A percentile compares a stretch with the other conserved stretches of the same genome.
phyloP scores from a whole-genome alignment of 2,113 vertebrate species.

The Gila orcuttii region DNA sequence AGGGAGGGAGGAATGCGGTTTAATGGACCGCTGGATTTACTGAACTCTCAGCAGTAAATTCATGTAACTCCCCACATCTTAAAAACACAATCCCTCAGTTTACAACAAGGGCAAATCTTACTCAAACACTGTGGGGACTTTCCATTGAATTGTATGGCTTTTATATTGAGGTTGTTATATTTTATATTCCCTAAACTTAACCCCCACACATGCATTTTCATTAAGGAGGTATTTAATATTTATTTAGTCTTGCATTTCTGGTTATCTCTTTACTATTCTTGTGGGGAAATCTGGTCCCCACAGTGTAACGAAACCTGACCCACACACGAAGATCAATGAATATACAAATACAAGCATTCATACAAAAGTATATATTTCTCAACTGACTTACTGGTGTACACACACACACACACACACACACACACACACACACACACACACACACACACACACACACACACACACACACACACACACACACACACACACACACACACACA shows the following conservation, averaged over 20 bases:
- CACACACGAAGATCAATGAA: slow-evolving; percentile 15
- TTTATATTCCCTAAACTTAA: not conserved
- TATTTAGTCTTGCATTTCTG: not conserved
- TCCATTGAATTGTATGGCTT: not conserved
- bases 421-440: slow-evolving; percentile 8
- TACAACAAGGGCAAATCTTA: slow-evolving; percentile 28
- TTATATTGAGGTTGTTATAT: not conserved
- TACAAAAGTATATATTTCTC: not conserved
- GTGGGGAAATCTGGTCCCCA: not conserved
- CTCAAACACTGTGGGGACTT: not conserved
- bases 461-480: not conserved
- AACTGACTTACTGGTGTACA: not conserved
- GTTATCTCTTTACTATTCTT: not conserved
- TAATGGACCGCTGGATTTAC: slow-evolving; percentile 11
- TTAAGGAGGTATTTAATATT: not conserved
- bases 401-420: slow-evolving; percentile 9
- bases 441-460: slow-evolving; percentile 5
- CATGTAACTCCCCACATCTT: slow-evolving; percentile 7
- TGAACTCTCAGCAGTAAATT: slow-evolving; percentile 19
- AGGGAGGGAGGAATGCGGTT: not conserved
- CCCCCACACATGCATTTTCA: not conserved
- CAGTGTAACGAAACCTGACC: not conserved
- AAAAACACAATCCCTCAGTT: slow-evolving; percentile 15
- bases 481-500: slow-evolving; percentile 8
- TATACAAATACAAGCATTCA: slow-evolving; percentile 13